These are phyloP conservation scores for Hyles vespertilio DNA, from an alignment of 1,140 invertebrate species.

Conservation along the genomic window DNA sequence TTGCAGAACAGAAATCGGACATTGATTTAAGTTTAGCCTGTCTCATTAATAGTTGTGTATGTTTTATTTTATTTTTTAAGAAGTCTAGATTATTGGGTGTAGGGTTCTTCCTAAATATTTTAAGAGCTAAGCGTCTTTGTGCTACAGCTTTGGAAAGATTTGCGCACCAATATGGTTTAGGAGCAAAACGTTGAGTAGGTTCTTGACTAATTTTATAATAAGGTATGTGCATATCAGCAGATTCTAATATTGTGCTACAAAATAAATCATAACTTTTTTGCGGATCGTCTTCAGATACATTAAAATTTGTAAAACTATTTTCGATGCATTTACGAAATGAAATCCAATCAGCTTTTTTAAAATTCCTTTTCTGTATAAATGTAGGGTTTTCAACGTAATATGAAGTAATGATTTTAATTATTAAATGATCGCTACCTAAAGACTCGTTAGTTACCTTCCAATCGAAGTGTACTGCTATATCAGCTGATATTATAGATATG, in stretches of 20 bases:
- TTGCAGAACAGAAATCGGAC: constrained; percentile 13
- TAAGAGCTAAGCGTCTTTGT: constrained; percentile 22
- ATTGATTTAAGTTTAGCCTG: neutral
- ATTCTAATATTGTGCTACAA: constrained; percentile 17
- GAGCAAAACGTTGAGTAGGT: constrained; percentile 20
- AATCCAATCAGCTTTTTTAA: constrained; percentile 24
- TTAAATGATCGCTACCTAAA: constrained; percentile 1
- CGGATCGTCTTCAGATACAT: neutral
- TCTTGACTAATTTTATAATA: constrained; percentile 15
- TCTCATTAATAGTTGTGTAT: constrained; percentile 6
- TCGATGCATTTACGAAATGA: constrained; percentile 11
- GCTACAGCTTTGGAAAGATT: constrained; percentile 24
- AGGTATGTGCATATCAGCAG: constrained; percentile 23
- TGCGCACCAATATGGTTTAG: constrained; percentile 27
- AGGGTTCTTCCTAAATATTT: constrained; percentile 26
- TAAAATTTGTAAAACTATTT: neutral
- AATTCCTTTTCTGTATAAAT: constrained; percentile 9
- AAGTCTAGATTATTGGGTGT: constrained; percentile 15
- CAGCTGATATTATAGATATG: constrained; percentile 16
- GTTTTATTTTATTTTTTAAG: constrained; percentile 3
- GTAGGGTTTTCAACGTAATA: neutral
- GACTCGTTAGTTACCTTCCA: constrained; percentile 21
- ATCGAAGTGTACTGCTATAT: constrained; percentile 11
- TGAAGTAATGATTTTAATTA: constrained; percentile 16
- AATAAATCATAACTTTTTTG: constrained; percentile 25